Conservation (phyloP, 23 tunicate species). For the Clavelina lepadiformis region DNA sequence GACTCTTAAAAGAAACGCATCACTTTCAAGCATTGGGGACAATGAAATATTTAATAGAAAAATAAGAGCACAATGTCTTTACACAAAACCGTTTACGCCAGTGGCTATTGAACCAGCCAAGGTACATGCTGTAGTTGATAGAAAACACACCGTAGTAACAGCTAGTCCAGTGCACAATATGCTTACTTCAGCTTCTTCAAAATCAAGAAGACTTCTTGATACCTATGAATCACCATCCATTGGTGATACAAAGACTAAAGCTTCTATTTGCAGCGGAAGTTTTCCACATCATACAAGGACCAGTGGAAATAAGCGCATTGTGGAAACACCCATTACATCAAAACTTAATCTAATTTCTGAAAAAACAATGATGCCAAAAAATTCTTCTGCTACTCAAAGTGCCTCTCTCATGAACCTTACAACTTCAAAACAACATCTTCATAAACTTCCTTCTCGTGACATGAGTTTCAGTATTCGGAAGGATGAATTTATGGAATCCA, state of each 20-base stretch:
- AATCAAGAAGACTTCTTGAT: not conserved
- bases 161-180: constrained; percentile 9
- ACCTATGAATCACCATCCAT: not conserved
- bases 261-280: constrained; percentile 10
- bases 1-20: too few species aligned
- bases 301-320: too few species aligned
- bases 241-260: not conserved
- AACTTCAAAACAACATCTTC: not conserved
- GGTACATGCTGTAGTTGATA: too few species aligned
- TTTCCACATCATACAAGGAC: constrained; percentile 14
- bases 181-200: not conserved
- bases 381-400: not conserved
- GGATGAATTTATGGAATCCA: constrained; percentile 49
- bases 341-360: too few species aligned
- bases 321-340: too few species aligned
- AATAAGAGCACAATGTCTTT: constrained; percentile 4
- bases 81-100: too few species aligned
- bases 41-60: constrained; percentile 21
- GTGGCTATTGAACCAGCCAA: too few species aligned
- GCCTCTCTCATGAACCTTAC: constrained; percentile 20
- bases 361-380: too few species aligned
- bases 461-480: constrained; percentile 49
- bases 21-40: not conserved
- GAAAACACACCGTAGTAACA: too few species aligned
- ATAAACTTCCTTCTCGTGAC: constrained; percentile 23